These are phyloP conservation scores for Drosophila repletoides DNA, from an alignment of 1,140 invertebrate genomes.

Conservation along the genomic window DNA sequence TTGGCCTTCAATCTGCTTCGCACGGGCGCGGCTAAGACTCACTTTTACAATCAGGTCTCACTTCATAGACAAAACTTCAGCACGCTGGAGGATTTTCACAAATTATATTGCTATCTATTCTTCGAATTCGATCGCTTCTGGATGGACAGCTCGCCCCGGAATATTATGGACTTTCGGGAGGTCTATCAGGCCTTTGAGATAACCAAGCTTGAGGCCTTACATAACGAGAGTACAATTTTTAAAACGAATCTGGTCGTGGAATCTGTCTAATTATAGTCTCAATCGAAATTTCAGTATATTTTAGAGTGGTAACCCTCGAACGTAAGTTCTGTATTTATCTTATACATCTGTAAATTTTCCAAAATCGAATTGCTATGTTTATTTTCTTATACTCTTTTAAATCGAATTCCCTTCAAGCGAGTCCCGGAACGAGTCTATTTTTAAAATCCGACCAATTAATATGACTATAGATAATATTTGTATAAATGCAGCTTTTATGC, in stretches of 20 bases:
- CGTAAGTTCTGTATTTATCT: no score
- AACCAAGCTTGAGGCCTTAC: slow-evolving; percentile 66
- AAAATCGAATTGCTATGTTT: no score
- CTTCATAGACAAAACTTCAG: slow-evolving; percentile 84
- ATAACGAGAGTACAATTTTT: slow-evolving; percentile 69
- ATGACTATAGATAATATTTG: slow-evolving; percentile 22
- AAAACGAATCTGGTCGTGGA: slow-evolving; percentile 79
- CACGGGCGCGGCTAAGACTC: slow-evolving; percentile 92
- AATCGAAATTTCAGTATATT: not conserved
- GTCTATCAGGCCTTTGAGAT: slow-evolving; percentile 93
- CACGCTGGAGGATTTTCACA: slow-evolving; percentile 92
- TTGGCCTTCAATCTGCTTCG: slow-evolving; percentile 92
- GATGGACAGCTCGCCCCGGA: slow-evolving; percentile 93
- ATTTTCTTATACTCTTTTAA: no score
- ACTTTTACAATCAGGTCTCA: slow-evolving; percentile 93
- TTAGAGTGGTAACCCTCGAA: no score
- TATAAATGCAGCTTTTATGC: slow-evolving; percentile 75
- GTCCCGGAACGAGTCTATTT: no score
- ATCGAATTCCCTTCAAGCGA: no score
- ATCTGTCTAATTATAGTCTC: slow-evolving; percentile 47
- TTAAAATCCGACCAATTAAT: no score
- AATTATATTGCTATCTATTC: slow-evolving; percentile 96
- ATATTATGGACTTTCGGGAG: slow-evolving; percentile 97
- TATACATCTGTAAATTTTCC: no score
- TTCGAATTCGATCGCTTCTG: slow-evolving; percentile 97